Evolutionary conservation across 2,888 invertebrate genomes (phyloP), one percentile per base, ranked within the genome.

Genomic region (Drosophila demipolita): DNA sequence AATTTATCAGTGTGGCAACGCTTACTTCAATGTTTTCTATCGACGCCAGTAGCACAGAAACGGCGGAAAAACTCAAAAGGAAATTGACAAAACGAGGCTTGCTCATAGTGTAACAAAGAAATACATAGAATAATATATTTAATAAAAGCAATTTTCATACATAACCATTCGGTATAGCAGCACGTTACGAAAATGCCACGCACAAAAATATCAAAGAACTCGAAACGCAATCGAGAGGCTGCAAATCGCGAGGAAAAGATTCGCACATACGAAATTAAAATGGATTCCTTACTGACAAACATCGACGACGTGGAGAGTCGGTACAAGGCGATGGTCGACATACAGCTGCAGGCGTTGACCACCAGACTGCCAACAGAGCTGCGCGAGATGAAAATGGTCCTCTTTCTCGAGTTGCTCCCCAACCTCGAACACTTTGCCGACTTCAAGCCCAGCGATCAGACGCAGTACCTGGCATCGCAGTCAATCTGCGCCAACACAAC

Each of bases 211-310:
- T 82, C 92, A 35, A 92, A 92, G 71, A 91, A 91, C 73, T 80
- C 91, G 1, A 93, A 93, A 63, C 90, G 93, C 17, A 93, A 93
- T 74, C 92, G 93, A 12, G 93, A 93, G 45, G 91, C 86, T 5
- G 90, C 93, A 33, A 90, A 90, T 66, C 92, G 91, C n/a, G 93
- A 93, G 67, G 91, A 90, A 64, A 92, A 91, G 63, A 75, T 93
- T 8, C 89, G 91, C 38, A 87, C 90, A 55, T 91, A 81, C 60
- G 93, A 93, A 73, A 70, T 90, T 4, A 80, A 88, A 36, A 62
- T 91, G 35, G 93, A 93, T 20, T 80, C 86, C 42, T 76, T 78
- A 29, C 62, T 89, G 8, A 81, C 75, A 48, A 75, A 75, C 11
- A 49, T 92, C 26, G 92, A 93, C 6, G 65, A 74, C 3, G 73